phyloP scores from a whole-genome alignment of 2,888 invertebrate genomes.

The Monopis laevigella region DNA sequence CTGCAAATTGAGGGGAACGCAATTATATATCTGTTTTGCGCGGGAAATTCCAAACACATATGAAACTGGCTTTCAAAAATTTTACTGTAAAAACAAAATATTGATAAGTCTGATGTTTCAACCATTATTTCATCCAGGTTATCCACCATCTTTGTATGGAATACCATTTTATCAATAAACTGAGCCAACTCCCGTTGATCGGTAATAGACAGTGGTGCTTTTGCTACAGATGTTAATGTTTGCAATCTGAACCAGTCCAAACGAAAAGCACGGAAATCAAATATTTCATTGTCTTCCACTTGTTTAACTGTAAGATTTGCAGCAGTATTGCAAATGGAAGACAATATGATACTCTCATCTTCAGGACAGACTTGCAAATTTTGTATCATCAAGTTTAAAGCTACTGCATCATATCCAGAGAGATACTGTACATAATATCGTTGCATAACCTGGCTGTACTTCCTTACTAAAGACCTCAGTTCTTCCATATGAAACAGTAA shows the following conservation, averaged over 20 bases:
- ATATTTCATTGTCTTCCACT: conserved; percentile 95
- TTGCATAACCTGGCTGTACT: conserved; percentile 97
- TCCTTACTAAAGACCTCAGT: conserved; percentile 90
- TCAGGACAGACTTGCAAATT: conserved; percentile 87
- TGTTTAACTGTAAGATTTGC: conserved; percentile 89
- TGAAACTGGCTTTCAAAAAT: conserved; percentile 98
- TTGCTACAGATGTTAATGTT: conserved; percentile 88
- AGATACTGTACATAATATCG: conserved; percentile 98
- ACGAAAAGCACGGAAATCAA: conserved; percentile 94
- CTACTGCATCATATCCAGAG: conserved; percentile 94
- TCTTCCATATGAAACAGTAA: conserved; percentile 98
- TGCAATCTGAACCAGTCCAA: conserved; percentile 98
- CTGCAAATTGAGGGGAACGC: conserved; percentile 98
- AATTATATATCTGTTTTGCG: conserved; percentile 97
- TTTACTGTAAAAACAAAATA: conserved; percentile 97
- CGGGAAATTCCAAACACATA: conserved; percentile 98
- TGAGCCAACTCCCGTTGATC: conserved; percentile 90
- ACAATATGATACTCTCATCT: conserved; percentile 93
- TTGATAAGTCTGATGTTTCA: conserved; percentile 96
- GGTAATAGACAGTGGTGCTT: conserved; percentile 79
- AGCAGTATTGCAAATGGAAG: conserved; percentile 90
- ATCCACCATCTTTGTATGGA: conserved; percentile 98
- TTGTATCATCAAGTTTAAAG: conserved; percentile 86
- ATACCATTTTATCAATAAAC: conserved; percentile 93
- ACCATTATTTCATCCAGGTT: conserved; percentile 95